Conservation (phyloP, 2,888 invertebrate species). For the Philereme transversata region DNA sequence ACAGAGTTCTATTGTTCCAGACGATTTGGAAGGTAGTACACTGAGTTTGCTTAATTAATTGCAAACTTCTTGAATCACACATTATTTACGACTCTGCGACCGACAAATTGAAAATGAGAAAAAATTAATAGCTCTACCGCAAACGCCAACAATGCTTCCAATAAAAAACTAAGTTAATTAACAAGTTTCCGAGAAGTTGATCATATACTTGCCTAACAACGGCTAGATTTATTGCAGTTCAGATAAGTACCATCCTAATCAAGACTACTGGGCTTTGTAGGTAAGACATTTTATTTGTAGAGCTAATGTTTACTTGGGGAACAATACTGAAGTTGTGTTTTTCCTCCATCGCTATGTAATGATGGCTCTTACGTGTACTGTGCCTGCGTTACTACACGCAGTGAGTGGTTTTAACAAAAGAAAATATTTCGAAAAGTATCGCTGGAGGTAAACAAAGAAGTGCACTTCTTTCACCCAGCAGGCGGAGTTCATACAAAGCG, state of each 20-base stretch:
- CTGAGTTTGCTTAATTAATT: constrained; percentile 63
- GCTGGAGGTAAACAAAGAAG: constrained; percentile 77
- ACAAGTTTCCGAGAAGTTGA: too few relatives aligned
- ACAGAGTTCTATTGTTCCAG: constrained; percentile 59
- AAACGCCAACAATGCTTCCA: constrained; percentile 7
- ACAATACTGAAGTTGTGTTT: constrained; percentile 32
- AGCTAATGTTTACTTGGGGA: constrained; percentile 32
- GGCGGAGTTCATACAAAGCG: constrained; percentile 75
- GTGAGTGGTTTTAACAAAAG: constrained; percentile 77
- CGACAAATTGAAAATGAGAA: constrained; percentile 44
- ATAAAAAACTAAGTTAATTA: not conserved
- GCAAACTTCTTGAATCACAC: constrained; percentile 53
- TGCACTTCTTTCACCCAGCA: constrained; percentile 57
- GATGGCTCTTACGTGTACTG: constrained; percentile 42
- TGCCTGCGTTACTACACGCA: constrained; percentile 61
- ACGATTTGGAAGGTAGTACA: constrained; percentile 50
- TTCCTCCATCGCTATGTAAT: constrained; percentile 37
- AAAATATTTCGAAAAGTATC: constrained; percentile 79
- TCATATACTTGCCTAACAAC: not conserved
- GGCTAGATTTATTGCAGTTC: not conserved
- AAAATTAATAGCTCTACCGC: constrained; percentile 16
- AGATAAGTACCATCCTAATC: not conserved
- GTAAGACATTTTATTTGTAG: constrained; percentile 26
- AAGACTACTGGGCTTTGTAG: not conserved
- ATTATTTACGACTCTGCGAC: constrained; percentile 44